Percentiles rank a stretch among this genome's conserved stretches.
Conservation (phyloP, 2,113 vertebrate species). For the Ptilorrhoa leucosticta region DNA sequence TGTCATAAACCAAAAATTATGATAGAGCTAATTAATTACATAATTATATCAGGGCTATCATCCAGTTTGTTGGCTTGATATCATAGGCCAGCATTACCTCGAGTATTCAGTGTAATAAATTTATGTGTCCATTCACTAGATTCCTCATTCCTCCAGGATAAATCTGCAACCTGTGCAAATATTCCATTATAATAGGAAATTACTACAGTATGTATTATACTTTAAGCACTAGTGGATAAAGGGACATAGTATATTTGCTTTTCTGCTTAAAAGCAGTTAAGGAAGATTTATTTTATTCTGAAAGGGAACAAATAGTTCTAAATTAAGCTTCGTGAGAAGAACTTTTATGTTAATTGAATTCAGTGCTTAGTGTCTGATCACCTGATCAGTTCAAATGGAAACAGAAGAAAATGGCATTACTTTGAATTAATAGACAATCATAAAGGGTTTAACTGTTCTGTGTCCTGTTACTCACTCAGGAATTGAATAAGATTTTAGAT, state of each 20-base stretch:
- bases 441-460: constrained; percentile 32
- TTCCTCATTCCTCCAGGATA: constrained; percentile 4
- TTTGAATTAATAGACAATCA: constrained; percentile 34
- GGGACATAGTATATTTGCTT: constrained; percentile 1
- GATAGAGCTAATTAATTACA: constrained; percentile 57
- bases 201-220: not conserved
- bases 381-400: constrained; percentile 23
- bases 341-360: constrained; percentile 26
- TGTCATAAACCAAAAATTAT: constrained; percentile 60
- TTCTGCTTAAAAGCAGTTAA: constrained; percentile 33
- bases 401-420: constrained; percentile 8
- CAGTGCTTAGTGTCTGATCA: not conserved
- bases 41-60: constrained; percentile 20
- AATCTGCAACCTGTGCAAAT: constrained; percentile 6
- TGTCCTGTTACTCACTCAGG: not conserved
- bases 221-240: not conserved
- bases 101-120: not conserved
- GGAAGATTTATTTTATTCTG: not conserved
- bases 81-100: not conserved
- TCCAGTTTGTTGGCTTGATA: constrained; percentile 7
- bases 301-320: constrained; percentile 19
- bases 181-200: constrained; percentile 34
- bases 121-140: not conserved
- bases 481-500: not conserved
- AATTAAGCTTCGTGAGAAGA: not conserved